Conservation (phyloP, 2,888 invertebrate genomes). For the Andrena fulva region DNA sequence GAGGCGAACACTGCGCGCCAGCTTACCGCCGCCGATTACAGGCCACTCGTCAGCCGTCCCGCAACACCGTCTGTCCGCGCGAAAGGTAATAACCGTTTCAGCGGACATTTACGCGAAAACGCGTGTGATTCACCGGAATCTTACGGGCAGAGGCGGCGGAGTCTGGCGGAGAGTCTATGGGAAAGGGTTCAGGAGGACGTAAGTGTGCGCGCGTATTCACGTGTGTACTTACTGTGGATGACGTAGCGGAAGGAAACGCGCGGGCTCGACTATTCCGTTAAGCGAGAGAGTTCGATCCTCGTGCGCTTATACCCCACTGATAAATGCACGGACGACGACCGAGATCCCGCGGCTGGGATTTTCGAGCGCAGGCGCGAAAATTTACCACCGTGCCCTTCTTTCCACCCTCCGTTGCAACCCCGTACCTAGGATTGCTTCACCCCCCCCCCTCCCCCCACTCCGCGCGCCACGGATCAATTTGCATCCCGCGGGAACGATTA, state of each 20-base stretch:
- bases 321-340: slow-evolving; percentile 26
- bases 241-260: slow-evolving; percentile 32
- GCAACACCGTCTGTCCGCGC: background rate
- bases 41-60: background rate
- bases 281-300: slow-evolving; percentile 75
- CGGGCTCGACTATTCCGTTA: slow-evolving; percentile 69
- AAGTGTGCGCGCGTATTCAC: too few relatives aligned
- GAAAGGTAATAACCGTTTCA: slow-evolving; percentile 1
- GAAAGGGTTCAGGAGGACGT: background rate
- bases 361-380: slow-evolving; percentile 66
- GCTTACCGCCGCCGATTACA: background rate
- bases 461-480: background rate
- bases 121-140: background rate
- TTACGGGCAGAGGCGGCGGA: background rate
- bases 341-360: background rate
- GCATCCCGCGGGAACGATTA: background rate
- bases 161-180: background rate
- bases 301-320: slow-evolving; percentile 69
- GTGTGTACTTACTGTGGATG: slow-evolving; percentile 37
- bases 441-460: background rate
- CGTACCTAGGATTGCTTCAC: slow-evolving; percentile 34
- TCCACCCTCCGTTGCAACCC: slow-evolving; percentile 34
- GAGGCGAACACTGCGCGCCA: background rate
- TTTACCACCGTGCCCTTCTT: slow-evolving; percentile 28
- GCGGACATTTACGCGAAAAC: background rate